Evolutionary conservation across 2,888 invertebrate genomes (phyloP).

Genomic region (Anagyrus pseudococci): DNA sequence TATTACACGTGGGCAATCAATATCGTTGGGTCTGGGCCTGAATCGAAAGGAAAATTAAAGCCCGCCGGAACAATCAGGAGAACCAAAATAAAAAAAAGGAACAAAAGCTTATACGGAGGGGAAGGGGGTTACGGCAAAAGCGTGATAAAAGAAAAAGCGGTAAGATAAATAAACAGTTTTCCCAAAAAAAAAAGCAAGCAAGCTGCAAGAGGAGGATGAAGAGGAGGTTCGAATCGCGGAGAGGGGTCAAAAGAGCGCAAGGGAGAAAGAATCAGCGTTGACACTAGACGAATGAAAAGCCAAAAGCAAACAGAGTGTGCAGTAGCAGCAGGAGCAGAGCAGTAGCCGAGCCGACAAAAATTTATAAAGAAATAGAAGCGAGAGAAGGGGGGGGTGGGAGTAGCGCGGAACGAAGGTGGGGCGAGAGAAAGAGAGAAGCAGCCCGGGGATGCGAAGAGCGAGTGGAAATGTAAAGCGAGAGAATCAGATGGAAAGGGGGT

Average conservation of each 20-base stretch:
- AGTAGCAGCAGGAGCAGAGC: background rate
- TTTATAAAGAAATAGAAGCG: constrained; percentile 12
- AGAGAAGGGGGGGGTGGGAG: background rate
- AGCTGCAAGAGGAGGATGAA: too few relatives aligned
- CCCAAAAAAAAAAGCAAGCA: too few relatives aligned
- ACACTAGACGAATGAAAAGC: background rate
- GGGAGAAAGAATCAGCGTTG: background rate
- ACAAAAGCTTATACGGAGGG: too few relatives aligned
- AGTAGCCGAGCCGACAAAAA: background rate
- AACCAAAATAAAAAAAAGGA: too few relatives aligned
- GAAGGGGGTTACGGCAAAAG: too few relatives aligned
- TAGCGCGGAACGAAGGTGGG: background rate
- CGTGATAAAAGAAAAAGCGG: background rate
- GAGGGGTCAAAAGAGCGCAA: background rate
- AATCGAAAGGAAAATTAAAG: background rate
- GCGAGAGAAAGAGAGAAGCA: background rate
- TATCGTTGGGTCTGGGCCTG: background rate
- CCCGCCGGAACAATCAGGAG: background rate
- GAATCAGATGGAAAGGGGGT: constrained; percentile 25
- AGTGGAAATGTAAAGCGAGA: background rate
- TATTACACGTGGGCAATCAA: background rate
- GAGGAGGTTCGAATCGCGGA: too few relatives aligned
- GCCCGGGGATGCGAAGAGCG: background rate
- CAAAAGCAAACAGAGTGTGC: constrained; percentile 1
- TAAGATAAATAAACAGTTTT: background rate